Evolutionary conservation across 2,113 vertebrate species (phyloP).

Genomic region (Proteles cristata): DNA sequence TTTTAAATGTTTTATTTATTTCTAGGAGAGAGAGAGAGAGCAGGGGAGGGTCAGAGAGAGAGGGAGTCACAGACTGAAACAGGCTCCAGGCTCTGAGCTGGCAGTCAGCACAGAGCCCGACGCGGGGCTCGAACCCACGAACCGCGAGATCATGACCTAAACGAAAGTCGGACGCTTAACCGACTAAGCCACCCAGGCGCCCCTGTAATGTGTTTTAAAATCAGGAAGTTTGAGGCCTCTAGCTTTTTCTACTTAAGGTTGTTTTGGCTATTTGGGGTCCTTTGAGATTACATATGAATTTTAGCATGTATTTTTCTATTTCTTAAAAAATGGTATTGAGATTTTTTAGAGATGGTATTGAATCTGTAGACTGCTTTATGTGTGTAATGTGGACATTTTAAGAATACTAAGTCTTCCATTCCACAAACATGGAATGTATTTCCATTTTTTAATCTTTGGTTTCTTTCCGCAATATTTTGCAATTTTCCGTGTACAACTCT

Average conservation of each 20-base stretch:
- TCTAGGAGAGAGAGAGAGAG: too few relatives aligned
- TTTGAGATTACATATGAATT: constrained; percentile 11
- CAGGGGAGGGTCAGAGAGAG: too few relatives aligned
- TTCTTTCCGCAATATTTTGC: neutral
- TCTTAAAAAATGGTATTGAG: neutral
- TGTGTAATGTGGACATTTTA: neutral
- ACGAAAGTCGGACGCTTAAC: too few relatives aligned
- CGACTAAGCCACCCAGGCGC: too few relatives aligned
- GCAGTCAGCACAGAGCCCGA: too few relatives aligned
- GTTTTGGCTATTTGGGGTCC: neutral
- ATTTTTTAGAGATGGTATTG: neutral
- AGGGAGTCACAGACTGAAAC: too few relatives aligned
- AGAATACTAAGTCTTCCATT: neutral
- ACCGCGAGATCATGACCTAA: too few relatives aligned
- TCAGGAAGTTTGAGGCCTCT: neutral
- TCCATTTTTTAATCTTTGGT: neutral
- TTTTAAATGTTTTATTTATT: too few relatives aligned
- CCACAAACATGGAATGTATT: neutral
- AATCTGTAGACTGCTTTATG: neutral
- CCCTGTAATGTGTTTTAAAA: neutral
- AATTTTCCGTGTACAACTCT: neutral
- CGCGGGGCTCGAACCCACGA: too few relatives aligned
- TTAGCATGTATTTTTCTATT: constrained; percentile 1
- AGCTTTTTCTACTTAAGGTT: neutral
- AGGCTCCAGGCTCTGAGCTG: too few relatives aligned